Conservation (phyloP, 2,888 invertebrate species). For the Dicranocentrus wangi region DNA sequence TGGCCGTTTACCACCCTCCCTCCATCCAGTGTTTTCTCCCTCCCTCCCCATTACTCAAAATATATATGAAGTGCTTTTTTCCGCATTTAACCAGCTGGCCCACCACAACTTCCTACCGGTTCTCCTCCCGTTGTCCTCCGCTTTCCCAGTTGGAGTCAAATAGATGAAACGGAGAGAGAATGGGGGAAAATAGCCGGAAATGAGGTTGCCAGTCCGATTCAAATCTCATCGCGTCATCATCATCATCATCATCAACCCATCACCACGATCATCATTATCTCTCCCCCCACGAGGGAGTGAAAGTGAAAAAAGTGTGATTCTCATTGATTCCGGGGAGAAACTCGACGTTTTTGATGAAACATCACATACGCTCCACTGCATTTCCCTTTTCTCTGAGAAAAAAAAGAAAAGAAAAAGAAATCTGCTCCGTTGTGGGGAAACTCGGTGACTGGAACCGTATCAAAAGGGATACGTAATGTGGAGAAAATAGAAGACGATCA, state of each 20-base stretch:
- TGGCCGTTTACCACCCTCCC: not conserved
- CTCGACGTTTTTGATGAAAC: slow-evolving; percentile 15
- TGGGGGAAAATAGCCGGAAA: slow-evolving; percentile 40
- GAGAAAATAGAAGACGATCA: not conserved
- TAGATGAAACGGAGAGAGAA: not conserved
- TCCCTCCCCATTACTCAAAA: not conserved
- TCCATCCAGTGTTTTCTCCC: not conserved
- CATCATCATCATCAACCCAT: slow-evolving; percentile 17
- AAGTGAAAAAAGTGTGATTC: not conserved
- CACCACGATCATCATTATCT: slow-evolving; percentile 21
- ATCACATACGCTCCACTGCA: not conserved
- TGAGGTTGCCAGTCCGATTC: slow-evolving; percentile 51
- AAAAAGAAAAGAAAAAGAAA: no score
- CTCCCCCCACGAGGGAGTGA: not conserved
- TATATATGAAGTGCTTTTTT: slow-evolving; percentile 6
- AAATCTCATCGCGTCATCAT: slow-evolving; percentile 16
- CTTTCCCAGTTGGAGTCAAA: not conserved
- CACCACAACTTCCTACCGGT: no score
- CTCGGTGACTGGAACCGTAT: not conserved
- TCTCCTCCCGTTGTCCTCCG: no score
- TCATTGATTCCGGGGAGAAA: not conserved
- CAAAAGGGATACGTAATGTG: not conserved
- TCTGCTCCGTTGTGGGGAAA: no score
- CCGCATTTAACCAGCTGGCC: not conserved
- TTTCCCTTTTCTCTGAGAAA: not conserved